Percentiles rank a stretch among this genome's conserved stretches.
Conservation (phyloP, 2,113 vertebrate genomes). For the Lagopus muta region DNA sequence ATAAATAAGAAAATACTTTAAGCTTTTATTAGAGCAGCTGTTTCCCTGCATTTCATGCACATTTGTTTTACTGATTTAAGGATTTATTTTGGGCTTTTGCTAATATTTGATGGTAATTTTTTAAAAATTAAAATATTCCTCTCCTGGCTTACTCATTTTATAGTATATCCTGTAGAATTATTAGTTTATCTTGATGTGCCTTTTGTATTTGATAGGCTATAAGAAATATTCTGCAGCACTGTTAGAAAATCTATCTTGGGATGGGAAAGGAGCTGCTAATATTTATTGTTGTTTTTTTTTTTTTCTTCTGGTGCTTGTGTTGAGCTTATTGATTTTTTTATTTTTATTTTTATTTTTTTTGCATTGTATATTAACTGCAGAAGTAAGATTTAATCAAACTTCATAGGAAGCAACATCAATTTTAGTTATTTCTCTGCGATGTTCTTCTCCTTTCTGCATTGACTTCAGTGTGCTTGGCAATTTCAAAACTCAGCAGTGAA, state of each 20-base stretch:
- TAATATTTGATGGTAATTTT: background rate
- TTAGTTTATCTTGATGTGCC: background rate
- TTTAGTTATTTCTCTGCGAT: background rate
- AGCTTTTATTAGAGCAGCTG: constrained; percentile 19
- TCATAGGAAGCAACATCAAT: background rate
- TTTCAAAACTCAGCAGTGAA: background rate
- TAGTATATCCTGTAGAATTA: background rate
- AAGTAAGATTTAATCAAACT: background rate
- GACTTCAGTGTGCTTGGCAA: background rate
- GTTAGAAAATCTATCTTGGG: background rate
- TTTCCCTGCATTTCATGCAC: constrained; percentile 16
- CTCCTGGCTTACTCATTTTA: background rate
- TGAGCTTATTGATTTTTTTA: background rate
- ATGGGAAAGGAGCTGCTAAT: background rate
- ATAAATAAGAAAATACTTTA: constrained; percentile 51
- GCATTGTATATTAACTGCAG: background rate
- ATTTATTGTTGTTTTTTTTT: background rate
- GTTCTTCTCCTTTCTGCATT: background rate
- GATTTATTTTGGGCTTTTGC: constrained; percentile 32
- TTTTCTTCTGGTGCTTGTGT: background rate
- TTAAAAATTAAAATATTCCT: background rate
- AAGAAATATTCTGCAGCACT: background rate
- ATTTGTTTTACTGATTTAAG: constrained; percentile 49
- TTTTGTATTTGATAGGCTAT: background rate
- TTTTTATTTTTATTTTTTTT: background rate